phyloP scores from a whole-genome alignment of 1,140 invertebrate genomes.

The Trichogramma pretiosum region DNA sequence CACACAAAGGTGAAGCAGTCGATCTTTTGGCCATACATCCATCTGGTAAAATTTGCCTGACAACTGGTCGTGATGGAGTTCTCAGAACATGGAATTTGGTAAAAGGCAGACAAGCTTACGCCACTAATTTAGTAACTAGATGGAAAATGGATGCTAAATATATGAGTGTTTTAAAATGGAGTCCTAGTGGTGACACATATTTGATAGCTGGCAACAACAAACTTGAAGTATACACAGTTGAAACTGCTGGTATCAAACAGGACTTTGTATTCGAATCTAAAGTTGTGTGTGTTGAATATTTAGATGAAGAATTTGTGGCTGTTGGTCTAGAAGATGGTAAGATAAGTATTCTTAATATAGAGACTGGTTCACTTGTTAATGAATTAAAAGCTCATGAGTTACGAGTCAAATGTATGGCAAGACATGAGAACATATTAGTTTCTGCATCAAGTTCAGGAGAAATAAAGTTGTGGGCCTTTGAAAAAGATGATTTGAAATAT shows the following conservation, averaged over 20 bases:
- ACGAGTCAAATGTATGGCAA: slow-evolving; percentile 59
- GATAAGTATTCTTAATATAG: slow-evolving; percentile 54
- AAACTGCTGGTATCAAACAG: slow-evolving; percentile 57
- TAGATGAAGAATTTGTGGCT: slow-evolving; percentile 52
- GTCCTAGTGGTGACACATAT: slow-evolving; percentile 63
- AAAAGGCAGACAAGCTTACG: slow-evolving; percentile 80
- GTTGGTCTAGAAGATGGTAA: slow-evolving; percentile 65
- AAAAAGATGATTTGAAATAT: slow-evolving; percentile 41
- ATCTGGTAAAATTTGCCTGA: slow-evolving; percentile 78
- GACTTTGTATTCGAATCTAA: slow-evolving; percentile 52
- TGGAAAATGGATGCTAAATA: slow-evolving; percentile 43
- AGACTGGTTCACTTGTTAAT: slow-evolving; percentile 38
- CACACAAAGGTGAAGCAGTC: slow-evolving; percentile 61
- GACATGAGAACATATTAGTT: slow-evolving; percentile 46
- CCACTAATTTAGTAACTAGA: slow-evolving; percentile 69
- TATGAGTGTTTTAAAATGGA: slow-evolving; percentile 53
- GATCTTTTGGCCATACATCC: slow-evolving; percentile 74
- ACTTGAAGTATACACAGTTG: slow-evolving; percentile 69
- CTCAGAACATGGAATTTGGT: slow-evolving; percentile 89
- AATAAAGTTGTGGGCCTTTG: slow-evolving; percentile 64
- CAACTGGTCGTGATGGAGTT: slow-evolving; percentile 73
- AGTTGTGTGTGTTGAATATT: slow-evolving; percentile 56
- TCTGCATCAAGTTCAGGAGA: slow-evolving; percentile 67
- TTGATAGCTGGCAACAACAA: slow-evolving; percentile 58
- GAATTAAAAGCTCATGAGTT: slow-evolving; percentile 53